These are phyloP conservation scores for Drosophila subsilvestris DNA, from an alignment of 2,888 invertebrate species.

Conservation along the genomic window DNA sequence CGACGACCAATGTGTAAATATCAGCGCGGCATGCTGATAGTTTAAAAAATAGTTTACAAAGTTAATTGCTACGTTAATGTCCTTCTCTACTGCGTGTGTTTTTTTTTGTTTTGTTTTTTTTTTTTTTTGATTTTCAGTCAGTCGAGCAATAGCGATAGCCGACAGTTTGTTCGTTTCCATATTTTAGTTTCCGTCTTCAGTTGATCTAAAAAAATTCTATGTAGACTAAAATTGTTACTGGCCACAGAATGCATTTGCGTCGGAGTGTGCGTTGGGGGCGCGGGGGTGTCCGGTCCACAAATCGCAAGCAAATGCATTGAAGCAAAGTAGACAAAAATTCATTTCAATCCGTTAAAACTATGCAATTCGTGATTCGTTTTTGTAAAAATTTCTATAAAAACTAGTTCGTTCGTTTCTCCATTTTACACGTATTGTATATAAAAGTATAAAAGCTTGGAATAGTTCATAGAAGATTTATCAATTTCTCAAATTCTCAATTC, in stretches of 20 bases:
- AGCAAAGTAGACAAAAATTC: slow-evolving; percentile 55
- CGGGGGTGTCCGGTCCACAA: not conserved
- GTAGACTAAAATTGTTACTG: slow-evolving; percentile 55
- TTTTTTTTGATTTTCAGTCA: slow-evolving; percentile 77
- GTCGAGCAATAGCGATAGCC: slow-evolving; percentile 82
- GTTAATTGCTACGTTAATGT: slow-evolving; percentile 53
- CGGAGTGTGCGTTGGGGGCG: slow-evolving; percentile 10
- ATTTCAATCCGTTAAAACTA: slow-evolving; percentile 71
- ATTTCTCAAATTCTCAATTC: slow-evolving; percentile 53
- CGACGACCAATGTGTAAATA: slow-evolving; percentile 45
- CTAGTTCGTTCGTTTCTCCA: slow-evolving; percentile 78
- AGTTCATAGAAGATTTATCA: slow-evolving; percentile 68
- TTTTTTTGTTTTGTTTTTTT: slow-evolving; percentile 6
- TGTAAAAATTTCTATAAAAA: slow-evolving; percentile 78
- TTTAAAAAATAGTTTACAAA: slow-evolving; percentile 67
- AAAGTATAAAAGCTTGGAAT: slow-evolving; percentile 78
- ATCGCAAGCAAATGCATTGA: slow-evolving; percentile 46
- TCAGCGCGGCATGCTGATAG: slow-evolving; percentile 44
- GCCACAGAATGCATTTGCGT: slow-evolving; percentile 52
- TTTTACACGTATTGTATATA: slow-evolving; percentile 75
- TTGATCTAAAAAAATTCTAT: slow-evolving; percentile 68
- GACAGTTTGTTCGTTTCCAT: slow-evolving; percentile 55
- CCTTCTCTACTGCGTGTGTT: slow-evolving; percentile 18
- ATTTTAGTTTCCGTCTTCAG: slow-evolving; percentile 62
- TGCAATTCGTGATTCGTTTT: slow-evolving; percentile 71